These are phyloP conservation scores for Andrena bucephala DNA, from an alignment of 2,888 invertebrate genomes.

Conservation along the genomic window DNA sequence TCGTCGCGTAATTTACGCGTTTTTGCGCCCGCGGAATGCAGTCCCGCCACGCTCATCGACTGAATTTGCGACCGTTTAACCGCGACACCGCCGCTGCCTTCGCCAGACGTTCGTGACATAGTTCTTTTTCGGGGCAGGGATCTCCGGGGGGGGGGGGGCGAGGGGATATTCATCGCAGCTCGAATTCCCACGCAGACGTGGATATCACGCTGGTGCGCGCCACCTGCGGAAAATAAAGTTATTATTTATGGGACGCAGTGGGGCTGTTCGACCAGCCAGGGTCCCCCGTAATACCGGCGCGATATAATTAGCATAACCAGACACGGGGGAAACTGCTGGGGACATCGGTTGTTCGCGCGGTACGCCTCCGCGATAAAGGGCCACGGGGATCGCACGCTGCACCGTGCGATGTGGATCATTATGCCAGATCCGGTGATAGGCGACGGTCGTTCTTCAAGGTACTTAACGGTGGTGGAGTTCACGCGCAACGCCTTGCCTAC, in stretches of 20 bases:
- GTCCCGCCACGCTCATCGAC: constrained; percentile 19
- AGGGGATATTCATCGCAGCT: background rate
- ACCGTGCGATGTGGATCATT: constrained; percentile 60
- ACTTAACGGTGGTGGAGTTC: constrained; percentile 25
- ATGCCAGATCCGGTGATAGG: constrained; percentile 43
- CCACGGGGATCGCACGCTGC: constrained; percentile 25
- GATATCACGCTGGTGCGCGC: constrained; percentile 20
- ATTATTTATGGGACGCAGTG: constrained; percentile 74
- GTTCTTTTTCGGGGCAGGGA: constrained; percentile 11
- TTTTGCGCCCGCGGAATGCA: constrained; percentile 36
- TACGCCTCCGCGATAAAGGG: constrained; percentile 36
- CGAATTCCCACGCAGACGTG: constrained; percentile 52
- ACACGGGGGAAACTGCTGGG: constrained; percentile 39
- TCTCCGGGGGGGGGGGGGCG: background rate
- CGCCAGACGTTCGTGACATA: constrained; percentile 37
- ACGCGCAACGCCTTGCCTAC: background rate
- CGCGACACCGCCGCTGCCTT: background rate
- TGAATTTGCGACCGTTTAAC: constrained; percentile 33
- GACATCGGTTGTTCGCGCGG: constrained; percentile 22
- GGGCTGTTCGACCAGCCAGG: constrained; percentile 74
- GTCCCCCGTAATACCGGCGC: constrained; percentile 68
- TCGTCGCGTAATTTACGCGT: constrained; percentile 50
- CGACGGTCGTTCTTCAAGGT: constrained; percentile 24
- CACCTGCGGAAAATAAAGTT: constrained; percentile 73
- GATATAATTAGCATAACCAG: constrained; percentile 80